phyloP scores from a whole-genome alignment of 2,797 vertebrate genomes.

The Dryobates pubescens region DNA sequence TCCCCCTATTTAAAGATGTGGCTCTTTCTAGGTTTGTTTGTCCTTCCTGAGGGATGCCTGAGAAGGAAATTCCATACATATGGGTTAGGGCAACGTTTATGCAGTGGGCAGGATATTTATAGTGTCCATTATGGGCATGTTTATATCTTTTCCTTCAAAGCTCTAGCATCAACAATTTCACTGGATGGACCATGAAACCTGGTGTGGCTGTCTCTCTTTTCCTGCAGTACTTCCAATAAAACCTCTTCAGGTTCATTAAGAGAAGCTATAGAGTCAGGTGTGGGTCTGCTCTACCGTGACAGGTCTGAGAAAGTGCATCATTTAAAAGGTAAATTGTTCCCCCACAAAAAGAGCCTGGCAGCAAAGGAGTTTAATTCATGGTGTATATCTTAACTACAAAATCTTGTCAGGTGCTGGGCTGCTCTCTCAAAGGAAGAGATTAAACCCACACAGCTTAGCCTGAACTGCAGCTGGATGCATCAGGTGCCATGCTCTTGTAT shows the following conservation, averaged over 20 bases:
- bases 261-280: neutral
- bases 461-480: neutral
- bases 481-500: neutral
- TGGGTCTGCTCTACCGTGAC: constrained; percentile 5
- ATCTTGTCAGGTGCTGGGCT: neutral
- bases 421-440: neutral
- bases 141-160: neutral
- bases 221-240: neutral
- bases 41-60: neutral
- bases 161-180: neutral
- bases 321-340: constrained; percentile 51
- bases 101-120: neutral
- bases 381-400: constrained; percentile 13
- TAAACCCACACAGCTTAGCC: neutral
- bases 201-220: neutral
- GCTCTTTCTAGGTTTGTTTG: neutral
- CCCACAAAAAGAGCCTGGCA: neutral
- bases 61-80: neutral
- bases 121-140: neutral
- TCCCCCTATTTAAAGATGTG: neutral
- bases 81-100: neutral
- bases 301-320: constrained; percentile 35
- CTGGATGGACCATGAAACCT: neutral
- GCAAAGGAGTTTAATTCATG: constrained; percentile 31
- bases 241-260: neutral